phyloP scores from a whole-genome alignment of 2,888 invertebrate genomes.

The Dioctria rufipes region DNA sequence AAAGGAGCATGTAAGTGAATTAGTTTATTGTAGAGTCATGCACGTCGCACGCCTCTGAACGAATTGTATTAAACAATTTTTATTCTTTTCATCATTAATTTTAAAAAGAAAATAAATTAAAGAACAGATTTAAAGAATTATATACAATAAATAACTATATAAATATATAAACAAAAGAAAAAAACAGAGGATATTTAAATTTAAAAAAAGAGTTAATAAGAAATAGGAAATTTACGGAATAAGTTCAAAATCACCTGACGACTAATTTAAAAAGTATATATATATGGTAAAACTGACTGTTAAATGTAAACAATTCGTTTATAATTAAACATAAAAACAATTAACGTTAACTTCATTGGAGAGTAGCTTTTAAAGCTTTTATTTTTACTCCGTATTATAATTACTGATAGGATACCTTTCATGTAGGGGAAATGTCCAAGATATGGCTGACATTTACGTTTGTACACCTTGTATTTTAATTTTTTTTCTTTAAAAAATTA shows the following conservation, averaged over 20 bases:
- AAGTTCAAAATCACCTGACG: conserved; percentile 65
- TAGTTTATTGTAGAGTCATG: conserved; percentile 47
- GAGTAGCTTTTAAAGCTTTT: conserved; percentile 51
- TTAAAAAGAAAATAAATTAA: conserved; percentile 29
- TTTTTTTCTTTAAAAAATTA: background rate
- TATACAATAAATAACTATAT: conserved; percentile 56
- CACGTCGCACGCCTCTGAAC: conserved; percentile 49
- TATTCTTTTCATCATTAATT: conserved; percentile 46
- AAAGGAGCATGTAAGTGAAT: conserved; percentile 51
- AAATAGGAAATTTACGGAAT: conserved; percentile 59
- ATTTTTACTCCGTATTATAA: conserved; percentile 51
- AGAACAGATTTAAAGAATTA: conserved; percentile 50
- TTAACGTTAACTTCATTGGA: conserved; percentile 50
- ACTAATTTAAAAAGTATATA: conserved; percentile 61
- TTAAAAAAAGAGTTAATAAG: conserved; percentile 60
- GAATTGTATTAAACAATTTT: conserved; percentile 56
- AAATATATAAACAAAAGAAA: conserved; percentile 54
- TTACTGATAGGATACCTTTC: conserved; percentile 47
- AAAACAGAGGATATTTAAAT: conserved; percentile 59
- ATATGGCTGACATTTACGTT: conserved; percentile 21
- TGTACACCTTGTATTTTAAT: conserved; percentile 3
- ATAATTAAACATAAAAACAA: conserved; percentile 61
- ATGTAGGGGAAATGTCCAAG: conserved; percentile 51
- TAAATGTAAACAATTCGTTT: conserved; percentile 71
- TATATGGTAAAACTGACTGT: conserved; percentile 67